A percentile compares a stretch with the other conserved stretches of the same genome.
These are phyloP conservation scores for Lasioglossum baleicum DNA, from an alignment of 1,140 invertebrate genomes.

Conservation along the genomic window DNA sequence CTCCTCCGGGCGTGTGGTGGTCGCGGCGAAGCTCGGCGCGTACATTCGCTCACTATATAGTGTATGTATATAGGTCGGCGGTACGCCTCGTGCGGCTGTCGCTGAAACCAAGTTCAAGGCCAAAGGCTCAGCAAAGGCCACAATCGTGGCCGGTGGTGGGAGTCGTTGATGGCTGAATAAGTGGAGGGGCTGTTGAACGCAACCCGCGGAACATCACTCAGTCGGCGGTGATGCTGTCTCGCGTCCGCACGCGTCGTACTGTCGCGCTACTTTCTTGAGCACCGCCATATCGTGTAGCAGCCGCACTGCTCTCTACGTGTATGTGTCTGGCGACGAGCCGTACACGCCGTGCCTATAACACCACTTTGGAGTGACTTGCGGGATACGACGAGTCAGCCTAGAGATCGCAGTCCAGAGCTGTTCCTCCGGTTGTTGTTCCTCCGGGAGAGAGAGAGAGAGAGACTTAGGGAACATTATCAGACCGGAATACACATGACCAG, in stretches of 20 bases:
- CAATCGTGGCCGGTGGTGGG: conserved; percentile 72
- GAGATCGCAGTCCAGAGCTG: not conserved
- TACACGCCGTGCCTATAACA: conserved; percentile 16
- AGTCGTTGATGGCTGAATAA: conserved; percentile 77
- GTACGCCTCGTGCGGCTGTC: conserved; percentile 78
- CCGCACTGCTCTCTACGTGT: conserved; percentile 16
- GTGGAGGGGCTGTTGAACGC: conserved; percentile 80
- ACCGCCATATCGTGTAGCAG: not conserved
- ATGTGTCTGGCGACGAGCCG: conserved; percentile 36
- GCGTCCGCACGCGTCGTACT: conserved; percentile 75
- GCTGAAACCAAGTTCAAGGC: conserved; percentile 87
- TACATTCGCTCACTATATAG: conserved; percentile 59
- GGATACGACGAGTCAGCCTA: conserved; percentile 43
- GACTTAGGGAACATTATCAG: not conserved
- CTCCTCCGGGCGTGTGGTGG: not conserved
- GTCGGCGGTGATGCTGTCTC: conserved; percentile 81
- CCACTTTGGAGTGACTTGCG: conserved; percentile 67
- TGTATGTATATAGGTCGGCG: conserved; percentile 76
- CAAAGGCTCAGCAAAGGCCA: conserved; percentile 80
- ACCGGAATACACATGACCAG: not conserved
- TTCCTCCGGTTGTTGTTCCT: too few species aligned
- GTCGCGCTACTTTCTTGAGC: conserved; percentile 59
- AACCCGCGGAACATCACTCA: conserved; percentile 81
- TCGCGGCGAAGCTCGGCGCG: conserved; percentile 47
- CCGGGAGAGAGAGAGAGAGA: too few species aligned